phyloP scores from a whole-genome alignment of 2,888 invertebrate genomes.

The Scrobipalpa costella region DNA sequence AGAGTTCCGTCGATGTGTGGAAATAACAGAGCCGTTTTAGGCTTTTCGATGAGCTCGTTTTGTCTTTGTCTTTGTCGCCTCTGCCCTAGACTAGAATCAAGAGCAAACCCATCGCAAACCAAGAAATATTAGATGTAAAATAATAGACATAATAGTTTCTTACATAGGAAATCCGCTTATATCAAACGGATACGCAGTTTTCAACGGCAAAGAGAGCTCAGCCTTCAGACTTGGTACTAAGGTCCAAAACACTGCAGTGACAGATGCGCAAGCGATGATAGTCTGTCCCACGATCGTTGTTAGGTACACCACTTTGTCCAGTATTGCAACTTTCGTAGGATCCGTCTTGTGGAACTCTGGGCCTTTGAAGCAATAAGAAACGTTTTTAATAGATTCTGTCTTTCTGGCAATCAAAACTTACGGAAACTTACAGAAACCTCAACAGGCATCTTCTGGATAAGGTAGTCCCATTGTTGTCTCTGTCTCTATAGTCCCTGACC shows the following conservation, averaged over 20 bases:
- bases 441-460: too few species aligned
- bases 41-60: too few species aligned
- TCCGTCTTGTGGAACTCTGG: constrained; percentile 31
- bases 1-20: too few species aligned
- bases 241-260: constrained; percentile 33
- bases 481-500: too few species aligned
- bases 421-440: too few species aligned
- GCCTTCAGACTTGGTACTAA: constrained; percentile 29
- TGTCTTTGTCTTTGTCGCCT: too few species aligned
- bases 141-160: background rate
- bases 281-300: constrained; percentile 20
- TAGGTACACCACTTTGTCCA: constrained; percentile 7
- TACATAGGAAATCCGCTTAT: constrained; percentile 28
- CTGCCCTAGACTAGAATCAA: too few species aligned
- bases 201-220: constrained; percentile 31
- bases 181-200: constrained; percentile 32
- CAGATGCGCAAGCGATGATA: constrained; percentile 24
- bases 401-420: background rate
- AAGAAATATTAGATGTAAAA: too few species aligned
- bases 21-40: too few species aligned
- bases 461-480: too few species aligned
- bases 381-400: background rate
- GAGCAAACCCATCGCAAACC: too few species aligned
- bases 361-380: constrained; percentile 26
- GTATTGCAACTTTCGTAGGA: constrained; percentile 23